These are phyloP conservation scores for Drosophila bipectinata DNA, from an alignment of 1,140 invertebrate species.

Conservation along the genomic window DNA sequence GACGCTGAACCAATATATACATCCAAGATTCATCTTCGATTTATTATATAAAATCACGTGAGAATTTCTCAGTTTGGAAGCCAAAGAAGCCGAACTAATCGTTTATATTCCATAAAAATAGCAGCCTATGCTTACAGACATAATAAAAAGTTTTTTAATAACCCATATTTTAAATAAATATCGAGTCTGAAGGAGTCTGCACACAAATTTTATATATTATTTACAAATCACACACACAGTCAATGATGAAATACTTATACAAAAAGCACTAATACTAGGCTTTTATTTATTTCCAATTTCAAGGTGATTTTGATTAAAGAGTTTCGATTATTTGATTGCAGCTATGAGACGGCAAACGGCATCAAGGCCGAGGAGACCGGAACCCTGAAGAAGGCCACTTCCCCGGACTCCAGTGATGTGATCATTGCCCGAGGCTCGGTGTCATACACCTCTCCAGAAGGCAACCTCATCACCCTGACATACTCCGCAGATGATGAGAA, in stretches of 20 bases:
- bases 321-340: constrained; percentile 74
- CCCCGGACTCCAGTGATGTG: constrained; percentile 86
- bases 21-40: constrained; percentile 4
- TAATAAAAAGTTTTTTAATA: constrained; percentile 47
- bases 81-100: constrained; percentile 7
- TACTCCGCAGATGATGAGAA: constrained; percentile 92
- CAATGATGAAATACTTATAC: constrained; percentile 47
- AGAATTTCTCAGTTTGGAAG: not conserved
- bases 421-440: constrained; percentile 89
- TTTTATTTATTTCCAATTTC: constrained; percentile 28
- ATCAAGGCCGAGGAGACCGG: constrained; percentile 89
- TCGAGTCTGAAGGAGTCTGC: constrained; percentile 13
- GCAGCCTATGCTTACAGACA: constrained; percentile 42
- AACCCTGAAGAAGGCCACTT: constrained; percentile 87
- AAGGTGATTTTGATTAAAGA: constrained; percentile 53
- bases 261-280: constrained; percentile 21
- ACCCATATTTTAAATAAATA: constrained; percentile 35
- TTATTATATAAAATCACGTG: not conserved
- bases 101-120: constrained; percentile 18
- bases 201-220: constrained; percentile 60
- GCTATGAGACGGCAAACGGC: constrained; percentile 90
- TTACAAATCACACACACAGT: constrained; percentile 5
- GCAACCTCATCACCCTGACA: constrained; percentile 89
- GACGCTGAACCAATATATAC: not conserved
- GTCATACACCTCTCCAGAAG: constrained; percentile 92